phyloP scores from a whole-genome alignment of 2,888 invertebrate genomes.

The Amblyteles armatorius region DNA sequence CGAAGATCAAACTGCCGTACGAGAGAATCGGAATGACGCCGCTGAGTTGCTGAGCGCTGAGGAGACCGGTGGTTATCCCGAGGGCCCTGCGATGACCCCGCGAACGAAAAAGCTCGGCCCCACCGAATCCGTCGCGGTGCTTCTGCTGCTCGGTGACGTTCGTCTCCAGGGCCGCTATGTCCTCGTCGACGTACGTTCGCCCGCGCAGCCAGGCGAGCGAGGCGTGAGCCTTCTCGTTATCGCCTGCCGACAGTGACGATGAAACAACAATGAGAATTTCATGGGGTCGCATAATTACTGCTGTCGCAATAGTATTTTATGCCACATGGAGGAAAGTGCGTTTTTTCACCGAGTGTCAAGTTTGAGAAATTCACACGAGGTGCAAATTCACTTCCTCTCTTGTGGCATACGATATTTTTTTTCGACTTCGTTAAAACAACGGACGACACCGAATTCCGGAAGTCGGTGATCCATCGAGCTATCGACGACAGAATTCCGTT shows the following conservation, averaged over 20 bases:
- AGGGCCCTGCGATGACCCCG: background rate
- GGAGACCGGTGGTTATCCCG: constrained; percentile 1
- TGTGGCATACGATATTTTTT: too few species aligned
- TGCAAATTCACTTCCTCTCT: too few species aligned
- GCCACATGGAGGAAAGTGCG: too few species aligned
- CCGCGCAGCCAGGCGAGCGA: constrained; percentile 51
- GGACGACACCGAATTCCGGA: too few species aligned
- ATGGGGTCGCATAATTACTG: background rate
- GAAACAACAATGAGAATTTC: background rate
- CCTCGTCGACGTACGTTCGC: constrained; percentile 11
- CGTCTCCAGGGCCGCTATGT: constrained; percentile 23
- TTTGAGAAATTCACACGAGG: too few species aligned
- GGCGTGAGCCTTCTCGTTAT: constrained; percentile 21
- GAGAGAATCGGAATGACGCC: constrained; percentile 31
- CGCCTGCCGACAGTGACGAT: constrained; percentile 21
- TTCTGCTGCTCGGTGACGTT: constrained; percentile 30
- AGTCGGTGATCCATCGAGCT: too few species aligned
- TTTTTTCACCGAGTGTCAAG: too few species aligned
- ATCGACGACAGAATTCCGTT: too few species aligned
- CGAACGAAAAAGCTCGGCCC: background rate
- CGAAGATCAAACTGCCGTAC: constrained; percentile 27
- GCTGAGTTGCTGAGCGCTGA: constrained; percentile 26
- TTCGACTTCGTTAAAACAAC: too few species aligned
- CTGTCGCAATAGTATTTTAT: background rate
- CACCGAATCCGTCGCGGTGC: background rate